A percentile compares a stretch with the other conserved stretches of the same genome.
phyloP scores from a whole-genome alignment of 2,113 vertebrate genomes.

The Trichechus manatus region DNA sequence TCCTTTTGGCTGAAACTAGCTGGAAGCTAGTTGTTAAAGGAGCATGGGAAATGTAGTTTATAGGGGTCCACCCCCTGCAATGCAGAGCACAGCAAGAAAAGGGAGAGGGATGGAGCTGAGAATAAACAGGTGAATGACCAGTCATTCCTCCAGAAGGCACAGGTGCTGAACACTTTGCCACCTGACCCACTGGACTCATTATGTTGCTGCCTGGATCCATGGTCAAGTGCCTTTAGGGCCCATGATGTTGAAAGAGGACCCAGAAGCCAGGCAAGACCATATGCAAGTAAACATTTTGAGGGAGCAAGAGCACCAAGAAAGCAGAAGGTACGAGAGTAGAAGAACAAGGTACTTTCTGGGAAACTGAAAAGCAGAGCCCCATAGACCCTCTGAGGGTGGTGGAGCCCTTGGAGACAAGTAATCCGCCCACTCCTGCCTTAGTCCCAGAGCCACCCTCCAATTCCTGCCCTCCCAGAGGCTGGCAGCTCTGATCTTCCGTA shows the following conservation, averaged over 20 bases:
- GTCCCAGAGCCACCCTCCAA: neutral
- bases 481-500: neutral
- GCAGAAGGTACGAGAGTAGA: neutral
- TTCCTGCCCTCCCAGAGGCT: neutral
- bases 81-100: neutral
- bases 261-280: neutral
- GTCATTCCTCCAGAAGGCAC: neutral
- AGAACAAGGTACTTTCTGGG: no score
- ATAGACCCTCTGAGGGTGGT: fast-evolving
- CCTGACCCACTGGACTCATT: neutral
- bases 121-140: no score
- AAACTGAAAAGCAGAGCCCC: neutral
- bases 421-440: neutral
- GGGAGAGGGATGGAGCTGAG: neutral
- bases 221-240: neutral
- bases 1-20: neutral
- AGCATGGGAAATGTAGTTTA: conserved; percentile 19
- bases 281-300: neutral
- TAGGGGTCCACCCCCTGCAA: fast-evolving
- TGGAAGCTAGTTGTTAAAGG: neutral
- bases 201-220: neutral
- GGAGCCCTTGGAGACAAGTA: neutral
- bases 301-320: neutral
- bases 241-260: neutral
- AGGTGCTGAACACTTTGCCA: neutral